Base-by-base conservation (phyloP, 2,797 vertebrate species). In the Sardinella longiceps region DNA sequence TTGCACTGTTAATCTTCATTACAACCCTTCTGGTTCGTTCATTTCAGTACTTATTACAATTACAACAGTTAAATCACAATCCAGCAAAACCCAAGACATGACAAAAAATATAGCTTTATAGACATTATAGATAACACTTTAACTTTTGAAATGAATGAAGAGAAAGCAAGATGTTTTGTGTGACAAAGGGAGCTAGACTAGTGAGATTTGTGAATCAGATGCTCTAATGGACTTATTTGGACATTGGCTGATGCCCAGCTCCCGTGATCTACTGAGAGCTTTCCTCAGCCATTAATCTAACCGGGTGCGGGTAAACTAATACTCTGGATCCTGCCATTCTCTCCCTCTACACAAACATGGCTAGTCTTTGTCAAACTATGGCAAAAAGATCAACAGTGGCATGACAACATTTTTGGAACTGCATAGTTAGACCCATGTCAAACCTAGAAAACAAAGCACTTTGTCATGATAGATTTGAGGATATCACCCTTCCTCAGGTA, bases 201-300 rank as follows among this genome's bases (percentile, higher is more conserved):
- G 33, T 84, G 82, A 88, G 90, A 85, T 91, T 92, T 91, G 87
- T 94, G 89, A 93, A 94, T 92, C 90, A 83, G 90, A 92, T 88
- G 92, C 87, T 94, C 92, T 93, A 88, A 92, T 90, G 91, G 92
- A 93, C 93, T 92, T 94, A 95, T 94, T 93, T 93, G 93, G 93
- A 92, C 91, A 92, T 90, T 93, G 94, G 93, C 92, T 77, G 87
- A 45, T 0, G 1, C 91, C 91, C 93, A 94, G 88, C 6, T 0
- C 84, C 87, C 70, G 88, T 92, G 90, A 92, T 91, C 89, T 90
- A 92, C 90, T 84, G 87, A 88, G 88, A 43, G 84, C 88, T 87
- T 82, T 85, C n/a, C 84, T 91, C 87, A 90, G 90, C 88, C 15
- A 25, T 86, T 93, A 95, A 93, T 93, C 93, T 92, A 90, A 85